A percentile compares a stretch with the other conserved stretches of the same genome.
phyloP scores from a whole-genome alignment of 2,113 vertebrate genomes.

The Phaethornis superciliosus region DNA sequence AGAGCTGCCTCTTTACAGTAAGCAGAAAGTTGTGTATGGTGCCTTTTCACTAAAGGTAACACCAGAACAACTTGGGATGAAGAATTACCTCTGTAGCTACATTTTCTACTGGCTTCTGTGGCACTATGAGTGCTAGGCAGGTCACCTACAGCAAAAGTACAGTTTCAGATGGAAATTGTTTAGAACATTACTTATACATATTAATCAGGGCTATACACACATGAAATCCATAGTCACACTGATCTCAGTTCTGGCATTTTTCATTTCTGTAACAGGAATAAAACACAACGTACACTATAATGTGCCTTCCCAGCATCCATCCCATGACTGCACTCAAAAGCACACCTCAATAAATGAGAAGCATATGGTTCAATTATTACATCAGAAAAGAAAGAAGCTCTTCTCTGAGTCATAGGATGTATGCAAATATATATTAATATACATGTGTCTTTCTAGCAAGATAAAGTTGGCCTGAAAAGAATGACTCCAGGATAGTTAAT shows the following conservation, averaged over 20 bases:
- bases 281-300: neutral
- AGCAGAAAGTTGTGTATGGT: neutral
- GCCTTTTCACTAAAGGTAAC: neutral
- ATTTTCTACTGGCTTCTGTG: neutral
- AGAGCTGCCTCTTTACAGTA: neutral
- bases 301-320: neutral
- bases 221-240: neutral
- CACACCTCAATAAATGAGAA: neutral
- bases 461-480: neutral
- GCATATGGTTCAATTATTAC: neutral
- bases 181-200: fast-evolving
- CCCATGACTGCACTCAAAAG: neutral
- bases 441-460: neutral
- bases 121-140: neutral
- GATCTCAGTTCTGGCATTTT: neutral
- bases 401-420: neutral
- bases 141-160: neutral
- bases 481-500: neutral
- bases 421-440: neutral
- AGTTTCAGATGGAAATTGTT: neutral
- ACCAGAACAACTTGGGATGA: neutral
- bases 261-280: neutral
- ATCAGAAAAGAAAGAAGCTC: neutral
- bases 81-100: neutral
- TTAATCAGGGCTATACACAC: neutral